These are phyloP conservation scores for Anguilla rostrata DNA, from an alignment of 2,113 vertebrate genomes.

Conservation along the genomic window DNA sequence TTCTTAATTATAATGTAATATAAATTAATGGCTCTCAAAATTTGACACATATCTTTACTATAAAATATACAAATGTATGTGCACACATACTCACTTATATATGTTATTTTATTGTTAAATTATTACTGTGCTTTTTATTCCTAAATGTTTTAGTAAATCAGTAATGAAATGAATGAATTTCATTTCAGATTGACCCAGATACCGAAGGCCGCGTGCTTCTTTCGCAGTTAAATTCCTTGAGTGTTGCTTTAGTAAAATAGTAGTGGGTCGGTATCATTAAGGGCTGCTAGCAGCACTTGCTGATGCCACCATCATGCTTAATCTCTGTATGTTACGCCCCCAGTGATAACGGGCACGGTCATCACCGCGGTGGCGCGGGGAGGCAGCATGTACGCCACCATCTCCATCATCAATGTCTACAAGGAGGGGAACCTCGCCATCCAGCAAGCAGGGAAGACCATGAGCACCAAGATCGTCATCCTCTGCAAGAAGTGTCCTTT, in stretches of 20 bases:
- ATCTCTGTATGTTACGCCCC: slow-evolving; percentile 29
- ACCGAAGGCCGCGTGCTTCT: background rate
- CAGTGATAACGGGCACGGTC: slow-evolving; percentile 89
- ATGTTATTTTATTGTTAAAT: background rate
- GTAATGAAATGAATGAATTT: too few species aligned
- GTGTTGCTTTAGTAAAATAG: background rate
- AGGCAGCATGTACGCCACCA: slow-evolving; percentile 83
- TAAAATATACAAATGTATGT: too few species aligned
- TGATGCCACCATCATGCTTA: background rate
- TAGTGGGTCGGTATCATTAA: background rate
- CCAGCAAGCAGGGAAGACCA: slow-evolving; percentile 93
- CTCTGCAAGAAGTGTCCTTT: slow-evolving; percentile 93
- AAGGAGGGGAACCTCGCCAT: slow-evolving; percentile 91
- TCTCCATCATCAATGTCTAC: slow-evolving; percentile 92
- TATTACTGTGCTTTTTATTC: background rate
- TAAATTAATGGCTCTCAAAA: slow-evolving; percentile 20
- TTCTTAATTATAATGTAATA: slow-evolving; percentile 26
- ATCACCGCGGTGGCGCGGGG: slow-evolving; percentile 76
- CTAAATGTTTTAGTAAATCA: background rate
- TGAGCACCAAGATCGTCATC: slow-evolving; percentile 89
- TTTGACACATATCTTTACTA: background rate
- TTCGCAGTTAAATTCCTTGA: background rate
- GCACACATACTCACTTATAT: background rate
- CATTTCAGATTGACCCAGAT: background rate
- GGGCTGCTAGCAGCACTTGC: background rate